phyloP scores from a whole-genome alignment of 2,113 vertebrate species.

The Cricetomys ansorgei region DNA sequence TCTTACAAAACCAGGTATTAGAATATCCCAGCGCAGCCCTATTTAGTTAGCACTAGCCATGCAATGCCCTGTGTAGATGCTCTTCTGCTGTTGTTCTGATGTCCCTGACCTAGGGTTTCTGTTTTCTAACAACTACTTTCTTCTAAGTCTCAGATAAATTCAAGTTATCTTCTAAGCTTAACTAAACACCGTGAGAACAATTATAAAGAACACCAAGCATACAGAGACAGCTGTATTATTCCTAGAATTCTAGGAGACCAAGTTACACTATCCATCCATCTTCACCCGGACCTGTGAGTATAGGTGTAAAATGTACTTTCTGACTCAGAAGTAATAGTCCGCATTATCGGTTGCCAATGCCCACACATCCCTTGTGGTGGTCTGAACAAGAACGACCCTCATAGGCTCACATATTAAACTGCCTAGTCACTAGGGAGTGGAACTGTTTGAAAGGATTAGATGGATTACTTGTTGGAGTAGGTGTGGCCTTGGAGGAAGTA shows the following conservation, averaged over 20 bases:
- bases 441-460: neutral
- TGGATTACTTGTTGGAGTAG: too few relatives aligned
- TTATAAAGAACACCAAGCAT: constrained; percentile 15
- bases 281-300: neutral
- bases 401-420: neutral
- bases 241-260: neutral
- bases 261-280: neutral
- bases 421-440: neutral
- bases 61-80: neutral
- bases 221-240: neutral
- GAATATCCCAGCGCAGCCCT: neutral
- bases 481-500: neutral
- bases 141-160: neutral
- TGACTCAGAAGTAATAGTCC: neutral
- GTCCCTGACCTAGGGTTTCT: neutral
- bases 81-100: neutral
- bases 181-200: neutral
- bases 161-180: neutral
- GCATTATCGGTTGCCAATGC: neutral
- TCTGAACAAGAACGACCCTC: neutral
- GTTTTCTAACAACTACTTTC: neutral
- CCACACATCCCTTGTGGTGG: neutral
- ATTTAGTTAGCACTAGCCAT: neutral
- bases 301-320: neutral
- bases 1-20: neutral